These are phyloP conservation scores for Geophilus truncorum DNA, from an alignment of 2,888 invertebrate species.

Conservation along the genomic window DNA sequence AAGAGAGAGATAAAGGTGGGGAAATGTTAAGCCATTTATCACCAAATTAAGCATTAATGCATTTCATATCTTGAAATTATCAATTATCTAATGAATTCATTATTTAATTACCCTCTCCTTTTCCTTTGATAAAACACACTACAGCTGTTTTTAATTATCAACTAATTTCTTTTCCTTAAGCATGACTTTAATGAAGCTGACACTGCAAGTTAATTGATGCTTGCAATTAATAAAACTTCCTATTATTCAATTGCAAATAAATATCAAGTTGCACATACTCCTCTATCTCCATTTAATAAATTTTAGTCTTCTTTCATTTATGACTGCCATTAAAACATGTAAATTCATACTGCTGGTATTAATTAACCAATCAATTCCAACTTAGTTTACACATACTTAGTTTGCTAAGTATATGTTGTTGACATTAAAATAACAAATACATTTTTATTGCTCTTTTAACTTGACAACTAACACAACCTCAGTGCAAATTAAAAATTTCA, in stretches of 20 bases:
- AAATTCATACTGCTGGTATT: background rate
- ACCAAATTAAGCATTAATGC: background rate
- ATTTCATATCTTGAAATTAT: background rate
- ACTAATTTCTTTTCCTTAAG: background rate
- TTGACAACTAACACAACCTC: too few relatives aligned
- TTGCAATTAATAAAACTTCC: constrained; percentile 1
- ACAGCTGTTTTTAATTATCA: constrained; percentile 5
- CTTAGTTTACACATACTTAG: background rate
- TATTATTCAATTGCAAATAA: constrained; percentile 1
- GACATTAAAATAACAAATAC: background rate
- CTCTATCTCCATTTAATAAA: background rate
- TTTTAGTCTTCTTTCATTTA: background rate
- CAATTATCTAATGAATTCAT: background rate
- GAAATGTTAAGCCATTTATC: background rate
- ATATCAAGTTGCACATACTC: background rate
- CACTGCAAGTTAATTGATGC: background rate
- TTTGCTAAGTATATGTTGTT: background rate
- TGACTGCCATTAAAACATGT: background rate
- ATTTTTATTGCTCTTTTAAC: too few relatives aligned
- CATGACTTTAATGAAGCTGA: background rate
- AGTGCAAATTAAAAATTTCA: too few relatives aligned
- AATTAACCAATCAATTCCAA: background rate
- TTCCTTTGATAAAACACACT: background rate
- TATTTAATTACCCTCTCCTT: background rate
- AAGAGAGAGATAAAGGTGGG: background rate